A percentile compares a stretch with the other conserved stretches of the same genome.
These are phyloP conservation scores for Antrozous pallidus DNA, from an alignment of 2,797 vertebrate species.

Conservation along the genomic window DNA sequence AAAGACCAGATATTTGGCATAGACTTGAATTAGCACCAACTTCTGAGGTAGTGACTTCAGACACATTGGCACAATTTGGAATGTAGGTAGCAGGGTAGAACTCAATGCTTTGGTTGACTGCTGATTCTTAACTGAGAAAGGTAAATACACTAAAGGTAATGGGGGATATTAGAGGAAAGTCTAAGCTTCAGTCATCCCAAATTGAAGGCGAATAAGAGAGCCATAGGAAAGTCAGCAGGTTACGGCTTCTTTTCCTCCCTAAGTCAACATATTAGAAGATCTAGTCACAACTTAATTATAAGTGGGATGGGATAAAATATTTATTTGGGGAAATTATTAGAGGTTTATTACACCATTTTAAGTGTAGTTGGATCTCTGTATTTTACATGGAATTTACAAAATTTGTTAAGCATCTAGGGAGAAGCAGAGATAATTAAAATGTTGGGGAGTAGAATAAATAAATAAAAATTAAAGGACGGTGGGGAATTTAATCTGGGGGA, in stretches of 20 bases:
- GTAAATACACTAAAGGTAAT: not conserved
- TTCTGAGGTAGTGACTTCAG: not conserved
- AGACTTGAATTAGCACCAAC: not conserved
- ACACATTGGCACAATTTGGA: not conserved
- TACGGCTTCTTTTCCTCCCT: not conserved
- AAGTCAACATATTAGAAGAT: not conserved
- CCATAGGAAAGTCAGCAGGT: not conserved
- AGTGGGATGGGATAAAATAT: not conserved
- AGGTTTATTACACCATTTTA: slow-evolving; percentile 8
- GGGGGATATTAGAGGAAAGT: not conserved
- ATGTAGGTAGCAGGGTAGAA: slow-evolving; percentile 6
- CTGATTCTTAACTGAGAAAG: not conserved
- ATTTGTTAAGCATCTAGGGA: not conserved
- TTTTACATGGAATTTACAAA: slow-evolving; percentile 36
- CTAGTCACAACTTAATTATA: not conserved
- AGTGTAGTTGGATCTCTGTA: not conserved
- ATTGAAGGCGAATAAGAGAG: not conserved
- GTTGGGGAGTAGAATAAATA: slow-evolving; percentile 33
- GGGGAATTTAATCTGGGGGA: slow-evolving; percentile 29
- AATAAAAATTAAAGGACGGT: slow-evolving; percentile 50
- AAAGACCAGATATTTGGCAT: not conserved
- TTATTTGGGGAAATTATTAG: not conserved
- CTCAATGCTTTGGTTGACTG: not conserved
- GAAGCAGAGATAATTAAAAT: slow-evolving; percentile 57
- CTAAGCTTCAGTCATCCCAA: not conserved